Percentiles rank a stretch among this genome's conserved stretches.
Evolutionary conservation across 2,113 vertebrate genomes (phyloP).

Genomic region (Laticauda laticaudata): DNA sequence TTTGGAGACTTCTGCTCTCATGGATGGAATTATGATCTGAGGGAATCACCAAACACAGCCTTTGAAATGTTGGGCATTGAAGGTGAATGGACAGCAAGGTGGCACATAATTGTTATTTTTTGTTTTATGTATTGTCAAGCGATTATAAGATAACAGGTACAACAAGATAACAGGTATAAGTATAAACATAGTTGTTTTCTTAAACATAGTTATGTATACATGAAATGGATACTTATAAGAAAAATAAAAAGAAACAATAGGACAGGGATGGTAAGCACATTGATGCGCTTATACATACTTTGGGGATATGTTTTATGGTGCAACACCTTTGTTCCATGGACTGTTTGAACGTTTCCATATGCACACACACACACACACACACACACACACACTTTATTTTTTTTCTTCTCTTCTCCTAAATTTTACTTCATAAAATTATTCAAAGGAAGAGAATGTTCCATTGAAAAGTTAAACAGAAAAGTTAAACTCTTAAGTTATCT

Average conservation of each 20-base stretch:
- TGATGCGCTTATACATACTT: background rate
- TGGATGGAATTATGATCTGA: background rate
- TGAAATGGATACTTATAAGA: no score
- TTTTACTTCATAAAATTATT: slow-evolving; percentile 1
- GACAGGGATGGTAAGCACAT: no score
- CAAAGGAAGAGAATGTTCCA: slow-evolving; percentile 29
- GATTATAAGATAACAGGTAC: no score
- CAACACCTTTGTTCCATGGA: background rate
- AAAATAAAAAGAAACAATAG: no score
- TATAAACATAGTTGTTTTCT: no score
- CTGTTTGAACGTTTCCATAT: background rate
- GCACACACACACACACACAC: background rate
- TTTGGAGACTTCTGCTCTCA: background rate
- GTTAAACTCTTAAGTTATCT: slow-evolving; percentile 28
- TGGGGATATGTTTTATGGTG: background rate
- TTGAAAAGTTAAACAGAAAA: background rate
- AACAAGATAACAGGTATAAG: no score
- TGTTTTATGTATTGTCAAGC: no score
- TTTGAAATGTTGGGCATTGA: background rate
- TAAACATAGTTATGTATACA: no score
- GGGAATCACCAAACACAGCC: background rate
- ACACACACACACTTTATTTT: background rate
- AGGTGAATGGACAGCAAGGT: background rate
- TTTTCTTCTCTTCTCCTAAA: background rate
- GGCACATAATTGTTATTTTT: background rate